phyloP scores from a whole-genome alignment of 1,140 invertebrate species.

The Trichogramma pretiosum region DNA sequence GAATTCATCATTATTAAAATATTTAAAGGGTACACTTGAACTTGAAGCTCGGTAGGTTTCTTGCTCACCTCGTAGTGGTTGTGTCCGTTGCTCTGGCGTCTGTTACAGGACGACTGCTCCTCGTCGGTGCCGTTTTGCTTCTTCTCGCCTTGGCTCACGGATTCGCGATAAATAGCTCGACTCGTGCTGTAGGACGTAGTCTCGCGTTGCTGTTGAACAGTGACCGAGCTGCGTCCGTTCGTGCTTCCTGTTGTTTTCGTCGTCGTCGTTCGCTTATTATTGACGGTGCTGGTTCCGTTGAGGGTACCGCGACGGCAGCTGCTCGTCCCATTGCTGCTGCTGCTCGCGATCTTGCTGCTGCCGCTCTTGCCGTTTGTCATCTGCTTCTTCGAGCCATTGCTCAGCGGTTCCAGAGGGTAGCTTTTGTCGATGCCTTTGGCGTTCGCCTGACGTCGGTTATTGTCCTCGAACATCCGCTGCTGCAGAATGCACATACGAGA shows the following conservation, averaged over 20 bases:
- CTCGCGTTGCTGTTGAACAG: too few relatives aligned
- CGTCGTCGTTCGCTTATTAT: neutral
- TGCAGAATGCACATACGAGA: too few relatives aligned
- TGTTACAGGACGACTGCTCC: neutral
- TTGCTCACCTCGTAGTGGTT: slow-evolving; percentile 5
- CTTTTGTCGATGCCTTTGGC: slow-evolving; percentile 68
- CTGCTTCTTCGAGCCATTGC: neutral
- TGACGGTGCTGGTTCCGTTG: neutral
- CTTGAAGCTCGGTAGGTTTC: too few relatives aligned
- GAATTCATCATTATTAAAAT: too few relatives aligned
- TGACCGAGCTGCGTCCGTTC: too few relatives aligned
- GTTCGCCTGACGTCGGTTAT: slow-evolving; percentile 57
- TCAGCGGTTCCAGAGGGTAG: slow-evolving; percentile 66
- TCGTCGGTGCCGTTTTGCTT: neutral
- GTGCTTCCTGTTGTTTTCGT: too few relatives aligned
- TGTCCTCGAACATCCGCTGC: slow-evolving; percentile 64
- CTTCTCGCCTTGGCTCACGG: too few relatives aligned
- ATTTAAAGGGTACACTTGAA: too few relatives aligned
- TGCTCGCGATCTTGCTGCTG: neutral
- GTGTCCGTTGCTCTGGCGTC: slow-evolving; percentile 1
- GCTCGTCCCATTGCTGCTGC: neutral
- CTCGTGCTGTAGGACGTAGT: neutral
- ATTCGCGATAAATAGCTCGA: too few relatives aligned
- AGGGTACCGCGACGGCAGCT: neutral
- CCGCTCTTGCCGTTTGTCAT: neutral